These are phyloP conservation scores for Cyclophora albipunctata DNA, from an alignment of 2,888 invertebrate genomes.

Conservation along the genomic window DNA sequence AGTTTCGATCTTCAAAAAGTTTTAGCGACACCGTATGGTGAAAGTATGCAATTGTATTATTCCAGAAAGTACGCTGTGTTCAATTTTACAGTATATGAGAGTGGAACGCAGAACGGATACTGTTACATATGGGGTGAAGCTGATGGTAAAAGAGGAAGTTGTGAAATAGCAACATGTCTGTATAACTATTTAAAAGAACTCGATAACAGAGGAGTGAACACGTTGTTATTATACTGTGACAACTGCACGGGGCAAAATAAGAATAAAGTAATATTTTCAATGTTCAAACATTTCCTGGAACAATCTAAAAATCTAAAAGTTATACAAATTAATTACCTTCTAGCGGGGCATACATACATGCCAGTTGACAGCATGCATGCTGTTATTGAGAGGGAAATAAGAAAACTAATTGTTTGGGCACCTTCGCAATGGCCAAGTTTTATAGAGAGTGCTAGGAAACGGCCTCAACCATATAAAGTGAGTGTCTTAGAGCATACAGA, in stretches of 20 bases:
- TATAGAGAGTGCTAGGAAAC: constrained; percentile 15
- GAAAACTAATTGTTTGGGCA: constrained; percentile 19
- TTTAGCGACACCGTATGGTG: neutral
- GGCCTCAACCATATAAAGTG: constrained; percentile 15
- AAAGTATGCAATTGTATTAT: neutral
- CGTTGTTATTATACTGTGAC: constrained; percentile 15
- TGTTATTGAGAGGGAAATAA: constrained; percentile 19
- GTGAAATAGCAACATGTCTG: constrained; percentile 25
- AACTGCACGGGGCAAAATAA: constrained; percentile 17
- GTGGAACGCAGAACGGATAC: constrained; percentile 5
- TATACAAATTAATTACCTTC: constrained; percentile 26
- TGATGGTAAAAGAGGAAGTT: constrained; percentile 27
- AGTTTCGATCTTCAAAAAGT: neutral
- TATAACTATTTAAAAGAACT: constrained; percentile 14
- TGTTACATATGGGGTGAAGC: constrained; percentile 21
- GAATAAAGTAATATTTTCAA: constrained; percentile 14
- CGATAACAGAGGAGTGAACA: constrained; percentile 14
- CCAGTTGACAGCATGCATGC: constrained; percentile 25
- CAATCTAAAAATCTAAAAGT: constrained; percentile 10
- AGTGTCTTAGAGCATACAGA: constrained; percentile 5
- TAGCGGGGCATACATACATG: constrained; percentile 33
- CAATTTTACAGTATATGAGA: neutral
- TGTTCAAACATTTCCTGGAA: constrained; percentile 16
- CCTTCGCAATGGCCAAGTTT: constrained; percentile 24
- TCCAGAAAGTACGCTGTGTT: neutral